phyloP scores from a whole-genome alignment of 2,888 invertebrate genomes.

The Brachylomia viminalis region DNA sequence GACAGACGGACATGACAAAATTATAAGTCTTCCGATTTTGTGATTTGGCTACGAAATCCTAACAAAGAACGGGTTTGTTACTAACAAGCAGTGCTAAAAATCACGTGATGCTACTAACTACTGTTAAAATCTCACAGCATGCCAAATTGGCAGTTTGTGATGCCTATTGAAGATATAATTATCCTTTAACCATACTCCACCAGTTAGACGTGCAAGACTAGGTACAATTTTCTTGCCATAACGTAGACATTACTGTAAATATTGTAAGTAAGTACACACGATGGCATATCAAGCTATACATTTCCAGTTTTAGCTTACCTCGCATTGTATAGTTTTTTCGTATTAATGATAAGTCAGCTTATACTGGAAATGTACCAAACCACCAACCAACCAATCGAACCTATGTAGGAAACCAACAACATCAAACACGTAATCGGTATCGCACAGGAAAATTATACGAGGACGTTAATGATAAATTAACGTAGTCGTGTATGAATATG shows the following conservation, averaged over 20 bases:
- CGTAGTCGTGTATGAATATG: background rate
- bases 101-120: slow-evolving; percentile 13
- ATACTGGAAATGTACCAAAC: too few relatives aligned
- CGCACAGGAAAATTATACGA: background rate
- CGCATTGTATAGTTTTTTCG: too few relatives aligned
- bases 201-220: background rate
- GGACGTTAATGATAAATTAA: too few relatives aligned
- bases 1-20: background rate
- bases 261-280: background rate
- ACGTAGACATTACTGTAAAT: background rate
- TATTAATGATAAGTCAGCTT: too few relatives aligned
- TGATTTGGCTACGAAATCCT: background rate
- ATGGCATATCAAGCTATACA: too few relatives aligned
- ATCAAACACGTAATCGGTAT: background rate
- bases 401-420: background rate
- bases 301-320: too few relatives aligned
- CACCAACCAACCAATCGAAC: background rate
- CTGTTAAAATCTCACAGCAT: slow-evolving; percentile 33
- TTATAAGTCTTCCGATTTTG: background rate
- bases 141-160: slow-evolving; percentile 26
- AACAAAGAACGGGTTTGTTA: slow-evolving; percentile 11
- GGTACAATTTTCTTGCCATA: background rate
- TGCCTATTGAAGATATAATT: slow-evolving; percentile 20
- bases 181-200: background rate
- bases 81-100: background rate